Conservation (phyloP, 30 jellyfish, hydroid and myxozoan species). For the Cassiopea andromeda region DNA sequence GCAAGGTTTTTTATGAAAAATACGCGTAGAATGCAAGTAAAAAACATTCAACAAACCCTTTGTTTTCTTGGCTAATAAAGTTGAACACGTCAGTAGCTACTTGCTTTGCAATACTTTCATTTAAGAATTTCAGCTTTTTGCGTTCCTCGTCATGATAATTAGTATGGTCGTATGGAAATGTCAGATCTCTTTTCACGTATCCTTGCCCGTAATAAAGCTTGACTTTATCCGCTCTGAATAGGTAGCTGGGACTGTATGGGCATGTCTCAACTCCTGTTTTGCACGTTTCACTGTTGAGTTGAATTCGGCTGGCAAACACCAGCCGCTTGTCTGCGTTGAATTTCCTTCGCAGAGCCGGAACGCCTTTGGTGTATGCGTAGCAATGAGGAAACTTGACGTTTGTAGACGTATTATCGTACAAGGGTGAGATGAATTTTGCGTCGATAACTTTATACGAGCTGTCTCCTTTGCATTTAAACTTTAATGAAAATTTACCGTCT, state of each 20-base stretch:
- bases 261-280: conserved; percentile 59
- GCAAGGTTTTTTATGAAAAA: too few species aligned
- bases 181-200: conserved; percentile 53
- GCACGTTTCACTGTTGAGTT: conserved; percentile 20
- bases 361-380: background rate
- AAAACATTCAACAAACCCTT: too few species aligned
- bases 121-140: conserved; percentile 3
- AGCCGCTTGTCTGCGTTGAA: conserved; percentile 26
- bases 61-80: conserved; percentile 6
- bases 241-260: conserved; percentile 64
- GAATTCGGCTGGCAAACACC: conserved; percentile 13
- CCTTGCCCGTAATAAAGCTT: conserved; percentile 55
- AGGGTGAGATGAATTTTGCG: conserved; percentile 25
- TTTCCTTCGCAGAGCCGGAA: conserved; percentile 17
- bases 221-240: conserved; percentile 38
- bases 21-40: too few species aligned
- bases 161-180: conserved; percentile 67
- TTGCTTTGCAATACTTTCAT: conserved; percentile 28
- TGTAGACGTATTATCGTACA: background rate
- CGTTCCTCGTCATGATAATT: conserved; percentile 2
- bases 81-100: conserved; percentile 35
- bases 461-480: conserved; percentile 20
- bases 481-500: conserved; percentile 22
- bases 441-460: conserved; percentile 6
- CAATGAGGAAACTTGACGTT: conserved; percentile 36